phyloP scores from a whole-genome alignment of 2,113 vertebrate genomes.

The Paradoxurus hermaphroditus region DNA sequence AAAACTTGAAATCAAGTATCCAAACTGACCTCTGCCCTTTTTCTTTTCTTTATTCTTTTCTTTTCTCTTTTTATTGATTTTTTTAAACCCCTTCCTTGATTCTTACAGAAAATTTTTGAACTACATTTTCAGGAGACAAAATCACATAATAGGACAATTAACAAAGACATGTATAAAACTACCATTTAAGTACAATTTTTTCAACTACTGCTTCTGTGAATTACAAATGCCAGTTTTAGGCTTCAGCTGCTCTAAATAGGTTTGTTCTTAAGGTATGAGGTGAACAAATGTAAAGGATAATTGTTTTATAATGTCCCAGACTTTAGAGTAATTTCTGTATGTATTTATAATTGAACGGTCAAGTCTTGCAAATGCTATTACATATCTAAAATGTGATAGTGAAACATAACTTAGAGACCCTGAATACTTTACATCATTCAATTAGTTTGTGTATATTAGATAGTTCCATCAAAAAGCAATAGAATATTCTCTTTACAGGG shows the following conservation, averaged over 20 bases:
- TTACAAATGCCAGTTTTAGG: constrained; percentile 71
- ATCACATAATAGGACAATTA: constrained; percentile 50
- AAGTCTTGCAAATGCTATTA: constrained; percentile 39
- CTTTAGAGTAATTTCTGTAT: constrained; percentile 49
- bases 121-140: constrained; percentile 60
- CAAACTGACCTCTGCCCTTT: not conserved
- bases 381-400: constrained; percentile 5
- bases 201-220: constrained; percentile 54
- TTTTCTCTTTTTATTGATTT: no score
- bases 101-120: constrained; percentile 52
- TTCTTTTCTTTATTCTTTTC: no score
- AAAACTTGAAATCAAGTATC: not conserved
- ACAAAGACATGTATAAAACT: constrained; percentile 47
- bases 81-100: not conserved
- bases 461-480: constrained; percentile 9
- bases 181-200: constrained; percentile 60
- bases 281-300: constrained; percentile 71
- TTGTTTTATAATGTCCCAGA: constrained; percentile 71
- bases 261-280: constrained; percentile 74
- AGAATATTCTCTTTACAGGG: constrained; percentile 1
- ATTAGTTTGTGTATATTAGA: constrained; percentile 25
- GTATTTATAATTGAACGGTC: constrained; percentile 71
- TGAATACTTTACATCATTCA: constrained; percentile 39
- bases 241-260: constrained; percentile 72
- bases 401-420: constrained; percentile 51